Evolutionary conservation across 2,797 vertebrate species (phyloP), one percentile per base, ranked within the genome.

Genomic region (Pipistrellus nathusii): DNA sequence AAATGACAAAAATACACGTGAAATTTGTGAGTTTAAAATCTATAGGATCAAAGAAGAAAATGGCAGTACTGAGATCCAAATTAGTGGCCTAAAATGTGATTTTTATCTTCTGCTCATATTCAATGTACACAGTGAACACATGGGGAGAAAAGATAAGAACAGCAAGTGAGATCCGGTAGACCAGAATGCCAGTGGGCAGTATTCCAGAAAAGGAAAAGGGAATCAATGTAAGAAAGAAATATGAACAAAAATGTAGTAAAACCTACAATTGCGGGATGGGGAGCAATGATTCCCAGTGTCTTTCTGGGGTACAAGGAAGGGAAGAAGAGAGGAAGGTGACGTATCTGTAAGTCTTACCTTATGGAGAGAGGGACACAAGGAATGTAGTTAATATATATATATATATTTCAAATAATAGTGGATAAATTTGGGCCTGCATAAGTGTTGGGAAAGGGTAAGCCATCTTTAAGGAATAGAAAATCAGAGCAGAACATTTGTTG

Each of bases 321-420:
- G 27, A 85, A n/a, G 8, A 27, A 25, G 5, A 3, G 18, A 6
- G 48, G 57, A 32, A 66, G 15, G 57, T 3, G n/a, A 8, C 12
- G 1, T 30, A 32, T 62, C 41, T 12, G 46, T 3, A 32, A 57
- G 1, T 25, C 5, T 90, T 1, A 32, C 59, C 20, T 44, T 32
- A 20, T 0, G 6, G 41, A 71, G 30, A 32, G 17, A 35, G 12
- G 23, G 10, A 20, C 2, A 5, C 0, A 8, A 0, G 1, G 2
- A 5, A 35, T 44, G 25, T 41, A 21, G 46, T 35, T 55, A 66
- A 0, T 11, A 44, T 44, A 3, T 44, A 44, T 44, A 3, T 44
- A 38, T 5, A 4, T 93, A 59, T 90, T 87, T 32, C 23, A 66
- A 87, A 30, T 13, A n/a, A 13, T 30, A 57, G 38, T 76, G 41